Evolutionary conservation across 2,888 invertebrate species (phyloP).

Genomic region (Isotomurus palustris): DNA sequence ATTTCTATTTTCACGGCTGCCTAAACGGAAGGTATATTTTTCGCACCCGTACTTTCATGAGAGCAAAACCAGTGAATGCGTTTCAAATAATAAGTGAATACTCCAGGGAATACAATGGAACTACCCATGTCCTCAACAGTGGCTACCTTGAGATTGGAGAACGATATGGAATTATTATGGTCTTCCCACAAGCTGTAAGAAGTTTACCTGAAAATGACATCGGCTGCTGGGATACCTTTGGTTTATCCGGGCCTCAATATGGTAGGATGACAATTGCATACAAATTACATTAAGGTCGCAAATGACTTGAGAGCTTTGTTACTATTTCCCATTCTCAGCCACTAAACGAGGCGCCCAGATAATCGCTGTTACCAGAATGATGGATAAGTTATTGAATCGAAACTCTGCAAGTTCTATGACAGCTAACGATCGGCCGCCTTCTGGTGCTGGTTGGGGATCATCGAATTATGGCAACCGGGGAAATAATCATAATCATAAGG

Average conservation of each 20-base stretch:
- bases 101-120: constrained; percentile 30
- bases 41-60: too few species aligned
- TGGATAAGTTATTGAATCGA: constrained; percentile 22
- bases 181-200: constrained; percentile 32
- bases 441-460: not conserved
- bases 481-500: not conserved
- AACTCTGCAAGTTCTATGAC: too few species aligned
- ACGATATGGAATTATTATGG: constrained; percentile 29
- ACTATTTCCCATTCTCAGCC: constrained; percentile 5
- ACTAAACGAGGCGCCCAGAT: constrained; percentile 32
- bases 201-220: constrained; percentile 19
- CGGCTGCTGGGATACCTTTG: constrained; percentile 36
- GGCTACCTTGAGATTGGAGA: constrained; percentile 36
- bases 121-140: constrained; percentile 21
- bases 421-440: not conserved
- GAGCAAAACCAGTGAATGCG: not conserved
- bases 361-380: constrained; percentile 23
- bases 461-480: not conserved
- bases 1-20: constrained; percentile 38
- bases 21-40: constrained; percentile 22
- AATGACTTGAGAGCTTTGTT: too few species aligned
- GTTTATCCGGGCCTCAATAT: constrained; percentile 22
- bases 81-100: not conserved
- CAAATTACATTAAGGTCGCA: too few species aligned
- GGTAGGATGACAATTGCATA: constrained; percentile 16